Evolutionary conservation across 2,888 invertebrate species (phyloP).

Genomic region (Scrobipalpa atriplicella): DNA sequence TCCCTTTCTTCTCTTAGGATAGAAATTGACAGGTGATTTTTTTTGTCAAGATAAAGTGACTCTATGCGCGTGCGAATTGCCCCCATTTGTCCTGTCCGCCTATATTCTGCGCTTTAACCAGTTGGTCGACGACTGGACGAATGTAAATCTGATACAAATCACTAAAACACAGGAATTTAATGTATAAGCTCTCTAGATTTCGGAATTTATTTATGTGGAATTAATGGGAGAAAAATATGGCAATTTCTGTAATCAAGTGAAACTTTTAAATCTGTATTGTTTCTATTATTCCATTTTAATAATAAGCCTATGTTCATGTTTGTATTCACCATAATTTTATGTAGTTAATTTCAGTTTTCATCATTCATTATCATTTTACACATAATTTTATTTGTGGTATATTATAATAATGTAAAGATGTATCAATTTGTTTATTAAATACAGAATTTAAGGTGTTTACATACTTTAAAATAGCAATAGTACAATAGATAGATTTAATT

Average conservation of each 20-base stretch:
- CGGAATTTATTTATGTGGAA: background rate
- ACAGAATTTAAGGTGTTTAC: too few relatives aligned
- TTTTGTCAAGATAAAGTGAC: too few relatives aligned
- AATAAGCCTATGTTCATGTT: background rate
- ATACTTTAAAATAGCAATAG: background rate
- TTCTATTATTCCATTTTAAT: background rate
- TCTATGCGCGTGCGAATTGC: too few relatives aligned
- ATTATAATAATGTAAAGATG: background rate
- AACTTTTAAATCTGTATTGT: background rate
- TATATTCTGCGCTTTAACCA: background rate
- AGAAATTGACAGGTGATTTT: too few relatives aligned
- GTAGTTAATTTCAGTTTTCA: background rate
- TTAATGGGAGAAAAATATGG: background rate
- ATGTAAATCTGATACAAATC: background rate
- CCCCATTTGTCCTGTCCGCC: background rate
- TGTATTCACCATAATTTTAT: too few relatives aligned
- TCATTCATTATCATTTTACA: background rate
- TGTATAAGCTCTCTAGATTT: background rate
- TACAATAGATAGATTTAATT: slow-evolving; percentile 17
- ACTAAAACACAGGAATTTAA: background rate
- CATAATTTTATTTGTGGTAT: slow-evolving; percentile 18
- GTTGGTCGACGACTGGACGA: background rate
- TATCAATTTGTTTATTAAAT: background rate
- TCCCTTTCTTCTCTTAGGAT: too few relatives aligned
- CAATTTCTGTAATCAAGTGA: slow-evolving; percentile 1